Conservation (phyloP, 2,113 vertebrate species). For the Danionella cerebrum region DNA sequence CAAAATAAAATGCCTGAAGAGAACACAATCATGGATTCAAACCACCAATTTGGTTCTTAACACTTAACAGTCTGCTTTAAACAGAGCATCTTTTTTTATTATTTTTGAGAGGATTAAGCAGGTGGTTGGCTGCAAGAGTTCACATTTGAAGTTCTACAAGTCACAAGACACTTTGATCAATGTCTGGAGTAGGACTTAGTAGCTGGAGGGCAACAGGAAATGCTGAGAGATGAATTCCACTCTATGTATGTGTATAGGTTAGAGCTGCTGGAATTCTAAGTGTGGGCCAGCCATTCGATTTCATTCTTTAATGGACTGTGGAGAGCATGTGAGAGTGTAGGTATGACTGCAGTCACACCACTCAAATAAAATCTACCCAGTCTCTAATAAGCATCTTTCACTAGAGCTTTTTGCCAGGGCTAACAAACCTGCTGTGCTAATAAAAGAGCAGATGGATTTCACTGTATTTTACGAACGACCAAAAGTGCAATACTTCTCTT, state of each 20-base stretch:
- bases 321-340: constrained; percentile 33
- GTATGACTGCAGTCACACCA: constrained; percentile 29
- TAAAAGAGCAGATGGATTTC: constrained; percentile 46
- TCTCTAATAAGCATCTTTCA: constrained; percentile 53
- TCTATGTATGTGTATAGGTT: constrained; percentile 34
- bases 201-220: constrained; percentile 61
- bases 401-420: constrained; percentile 36
- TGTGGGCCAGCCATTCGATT: constrained; percentile 22
- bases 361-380: constrained; percentile 52
- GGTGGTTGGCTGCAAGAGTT: constrained; percentile 54
- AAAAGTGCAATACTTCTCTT: background rate
- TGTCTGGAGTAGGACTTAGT: constrained; percentile 63
- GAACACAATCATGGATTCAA: no score
- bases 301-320: constrained; percentile 30
- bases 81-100: constrained; percentile 24
- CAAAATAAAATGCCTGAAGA: no score
- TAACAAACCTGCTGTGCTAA: constrained; percentile 50
- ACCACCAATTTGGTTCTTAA: no score
- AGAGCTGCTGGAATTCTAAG: constrained; percentile 29
- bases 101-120: constrained; percentile 23
- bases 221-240: constrained; percentile 65
- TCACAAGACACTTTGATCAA: constrained; percentile 73
- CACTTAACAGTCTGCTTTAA: background rate
- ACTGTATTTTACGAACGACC: background rate
- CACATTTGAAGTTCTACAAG: constrained; percentile 66